phyloP scores from a whole-genome alignment of 2,888 invertebrate genomes.

The Bruchidius siliquastri region DNA sequence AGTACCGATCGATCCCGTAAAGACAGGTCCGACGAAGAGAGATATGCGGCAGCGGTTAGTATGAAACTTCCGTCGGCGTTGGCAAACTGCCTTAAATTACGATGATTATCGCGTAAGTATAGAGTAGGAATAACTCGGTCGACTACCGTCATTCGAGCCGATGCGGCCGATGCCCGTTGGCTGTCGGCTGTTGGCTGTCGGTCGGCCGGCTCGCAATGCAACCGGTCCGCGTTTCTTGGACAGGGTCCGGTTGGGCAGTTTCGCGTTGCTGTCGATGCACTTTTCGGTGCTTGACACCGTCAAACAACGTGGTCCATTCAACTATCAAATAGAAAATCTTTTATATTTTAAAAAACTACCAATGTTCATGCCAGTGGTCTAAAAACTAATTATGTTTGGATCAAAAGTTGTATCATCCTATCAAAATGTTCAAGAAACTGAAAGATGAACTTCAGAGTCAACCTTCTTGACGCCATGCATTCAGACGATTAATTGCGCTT shows the following conservation, averaged over 20 bases:
- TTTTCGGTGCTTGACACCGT: neutral
- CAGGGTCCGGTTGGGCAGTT: neutral
- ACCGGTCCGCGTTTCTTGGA: neutral
- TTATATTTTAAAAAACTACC: too few species aligned
- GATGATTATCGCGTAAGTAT: slow-evolving; percentile 26
- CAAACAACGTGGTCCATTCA: neutral
- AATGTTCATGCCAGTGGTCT: too few species aligned
- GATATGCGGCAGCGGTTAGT: slow-evolving; percentile 18
- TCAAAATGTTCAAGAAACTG: too few species aligned
- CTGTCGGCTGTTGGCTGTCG: neutral
- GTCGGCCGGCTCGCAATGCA: neutral
- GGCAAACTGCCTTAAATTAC: slow-evolving; percentile 29
- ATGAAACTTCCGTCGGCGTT: slow-evolving; percentile 29
- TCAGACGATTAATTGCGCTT: too few species aligned
- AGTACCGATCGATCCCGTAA: neutral
- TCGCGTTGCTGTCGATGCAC: neutral
- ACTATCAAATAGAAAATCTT: too few species aligned
- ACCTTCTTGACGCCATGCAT: too few species aligned
- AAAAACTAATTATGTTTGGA: too few species aligned
- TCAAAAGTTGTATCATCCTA: too few species aligned
- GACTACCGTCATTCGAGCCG: slow-evolving; percentile 5
- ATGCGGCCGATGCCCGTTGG: neutral
- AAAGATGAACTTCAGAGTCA: too few species aligned
- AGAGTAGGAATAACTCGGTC: slow-evolving; percentile 21
- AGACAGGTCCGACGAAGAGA: slow-evolving; percentile 8